Conservation (phyloP, 2,888 invertebrate genomes). For the Drosophila nigricruria region DNA sequence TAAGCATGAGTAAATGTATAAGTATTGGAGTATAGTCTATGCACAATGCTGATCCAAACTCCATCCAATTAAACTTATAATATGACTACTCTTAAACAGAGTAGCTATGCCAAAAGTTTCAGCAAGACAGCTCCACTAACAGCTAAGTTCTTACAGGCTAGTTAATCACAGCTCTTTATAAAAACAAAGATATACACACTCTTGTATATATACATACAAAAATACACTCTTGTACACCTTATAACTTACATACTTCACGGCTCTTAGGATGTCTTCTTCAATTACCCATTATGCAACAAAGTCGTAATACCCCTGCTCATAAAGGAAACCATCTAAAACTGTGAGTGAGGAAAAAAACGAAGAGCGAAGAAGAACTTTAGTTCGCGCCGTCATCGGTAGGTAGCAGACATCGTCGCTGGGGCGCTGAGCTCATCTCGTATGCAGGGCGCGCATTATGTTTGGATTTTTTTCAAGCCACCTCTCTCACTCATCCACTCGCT, state of each 20-base stretch:
- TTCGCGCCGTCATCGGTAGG: slow-evolving; percentile 39
- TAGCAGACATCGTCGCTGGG: slow-evolving; percentile 21
- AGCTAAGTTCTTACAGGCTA: background rate
- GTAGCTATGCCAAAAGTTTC: background rate
- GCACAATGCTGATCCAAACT: background rate
- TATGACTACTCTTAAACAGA: background rate
- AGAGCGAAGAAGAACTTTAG: slow-evolving; percentile 40
- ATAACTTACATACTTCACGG: background rate
- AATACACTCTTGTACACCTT: background rate
- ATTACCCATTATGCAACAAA: slow-evolving; percentile 23
- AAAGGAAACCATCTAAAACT: slow-evolving; percentile 19
- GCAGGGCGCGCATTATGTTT: slow-evolving; percentile 67
- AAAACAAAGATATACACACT: background rate
- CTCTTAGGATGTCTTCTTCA: background rate
- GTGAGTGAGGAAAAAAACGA: background rate
- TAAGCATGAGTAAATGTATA: background rate
- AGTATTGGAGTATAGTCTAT: background rate
- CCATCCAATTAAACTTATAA: background rate
- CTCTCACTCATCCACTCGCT: background rate
- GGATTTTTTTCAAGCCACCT: slow-evolving; percentile 43
- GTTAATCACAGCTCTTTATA: background rate
- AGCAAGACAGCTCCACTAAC: background rate
- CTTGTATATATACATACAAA: background rate
- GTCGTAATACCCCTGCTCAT: slow-evolving; percentile 9
- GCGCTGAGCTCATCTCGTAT: slow-evolving; percentile 70